Conservation (phyloP, 92 coral and sea anemone genomes). For the Scolanthus callimorphus region DNA sequence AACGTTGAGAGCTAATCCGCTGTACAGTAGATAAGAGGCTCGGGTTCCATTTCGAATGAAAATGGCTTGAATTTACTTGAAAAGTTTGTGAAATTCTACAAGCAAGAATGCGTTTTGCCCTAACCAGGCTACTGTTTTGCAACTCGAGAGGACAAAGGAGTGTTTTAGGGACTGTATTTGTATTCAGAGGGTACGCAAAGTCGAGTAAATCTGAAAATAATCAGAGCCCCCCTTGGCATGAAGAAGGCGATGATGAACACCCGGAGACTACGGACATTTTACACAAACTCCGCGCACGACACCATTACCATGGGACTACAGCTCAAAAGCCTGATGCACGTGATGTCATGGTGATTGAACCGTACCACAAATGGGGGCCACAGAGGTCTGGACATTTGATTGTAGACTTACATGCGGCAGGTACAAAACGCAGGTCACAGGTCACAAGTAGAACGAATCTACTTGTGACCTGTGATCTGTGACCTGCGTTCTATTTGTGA, state of each 20-base stretch:
- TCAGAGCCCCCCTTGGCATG: constrained; percentile 1
- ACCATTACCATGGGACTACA: constrained; percentile 60
- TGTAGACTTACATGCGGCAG: neutral
- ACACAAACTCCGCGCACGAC: constrained; percentile 54
- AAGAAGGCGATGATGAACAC: constrained; percentile 72
- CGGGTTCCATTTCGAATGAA: too few relatives aligned
- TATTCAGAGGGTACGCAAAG: constrained; percentile 4
- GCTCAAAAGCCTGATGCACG: constrained; percentile 45
- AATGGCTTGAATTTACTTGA: too few relatives aligned
- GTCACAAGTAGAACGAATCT: too few relatives aligned
- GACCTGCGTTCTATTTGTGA: too few relatives aligned
- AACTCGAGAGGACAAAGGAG: neutral
- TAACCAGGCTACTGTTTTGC: constrained; percentile 2
- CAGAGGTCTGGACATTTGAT: constrained; percentile 31
- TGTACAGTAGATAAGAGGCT: too few relatives aligned
- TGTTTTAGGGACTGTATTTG: constrained; percentile 3
- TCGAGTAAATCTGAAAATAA: constrained; percentile 14
- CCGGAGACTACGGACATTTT: constrained; percentile 66
- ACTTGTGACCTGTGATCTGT: too few relatives aligned
- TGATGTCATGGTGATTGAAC: constrained; percentile 77
- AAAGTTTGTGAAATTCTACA: neutral
- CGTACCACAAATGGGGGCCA: constrained; percentile 93
- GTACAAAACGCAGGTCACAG: too few relatives aligned
- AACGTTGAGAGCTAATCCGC: too few relatives aligned
- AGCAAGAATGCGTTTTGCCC: constrained; percentile 17